Evolutionary conservation across 2,113 vertebrate genomes (phyloP), one percentile per base, ranked within the genome.

Genomic region (Chlorodrepanis virens): DNA sequence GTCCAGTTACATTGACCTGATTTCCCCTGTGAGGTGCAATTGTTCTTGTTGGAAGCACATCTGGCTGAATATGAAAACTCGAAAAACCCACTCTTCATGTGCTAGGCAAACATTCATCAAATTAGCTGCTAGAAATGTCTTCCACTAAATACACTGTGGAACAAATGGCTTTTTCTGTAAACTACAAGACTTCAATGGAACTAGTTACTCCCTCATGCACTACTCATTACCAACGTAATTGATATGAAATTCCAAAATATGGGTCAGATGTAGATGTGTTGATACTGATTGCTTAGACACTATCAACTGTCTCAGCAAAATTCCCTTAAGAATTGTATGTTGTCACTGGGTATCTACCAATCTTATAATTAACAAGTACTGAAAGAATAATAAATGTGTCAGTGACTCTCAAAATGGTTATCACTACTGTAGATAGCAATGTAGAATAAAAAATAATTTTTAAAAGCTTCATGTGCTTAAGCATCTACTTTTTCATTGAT

Each of bases 181-280:
- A 95, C 89, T 93, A 78, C 81, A 89, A 91, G 60, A 82, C 82
- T 90, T 81, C 70, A 92, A 70, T 76, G 42, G 33, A 96, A 72
- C 44, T 79, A 90, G 61, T 86, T 96, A 97, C 81, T 97, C 60
- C 83, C 80, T 86, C 79, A 44, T 84, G 70, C 37, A 39, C 71
- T 87, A 59, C 72, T 96, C 65, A 95, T 84, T 94, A 92, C 50
- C 52, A 79, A 57, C 1, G 15, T 33, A 17, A 96, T 94, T 94
- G 96, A 93, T 67, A 90, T 87, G 31, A 85, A 79, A 95, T 86
- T 94, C 71, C 68, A 89, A 69, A 94, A 92, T 89, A 90, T 54
- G 49, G 70, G 85, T 91, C 83, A 96, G 60, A 95, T 39, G 56
- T 53, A 93, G 65, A 87, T 35, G 45, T 67, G 89, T 29, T 94